Base-by-base conservation (phyloP, 2,113 vertebrate species). In the Poeciliopsis prolifica region DNA sequence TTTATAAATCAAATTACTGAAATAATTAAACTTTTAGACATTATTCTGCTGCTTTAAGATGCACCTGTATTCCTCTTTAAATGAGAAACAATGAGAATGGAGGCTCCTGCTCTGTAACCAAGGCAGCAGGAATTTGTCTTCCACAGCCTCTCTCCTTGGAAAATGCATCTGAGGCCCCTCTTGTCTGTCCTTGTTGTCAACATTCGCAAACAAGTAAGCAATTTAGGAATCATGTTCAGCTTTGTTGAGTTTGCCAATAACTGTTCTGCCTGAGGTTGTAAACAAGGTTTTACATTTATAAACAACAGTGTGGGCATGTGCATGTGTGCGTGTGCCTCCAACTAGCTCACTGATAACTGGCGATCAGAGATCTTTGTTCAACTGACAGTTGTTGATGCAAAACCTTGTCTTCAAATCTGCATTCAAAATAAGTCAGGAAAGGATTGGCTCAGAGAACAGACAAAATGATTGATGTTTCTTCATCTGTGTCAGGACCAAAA, bases 171-270 rank as follows among this genome's bases (percentile, higher is more conserved):
- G 5, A 74, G 70, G 58, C 31, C 31, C 42, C 35, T 65, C 7
- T 1, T 48, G 28, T 14, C 51, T 66, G 61, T 54, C 5, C 29
- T 44, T 70, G 68, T 35, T 61, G 79, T 77, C 74, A 68, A 67
- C 54, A 73, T 65, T 44, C 42, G 40, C 33, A 64, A 48, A 67
- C 54, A 72, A 79, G 24, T 70, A 42, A 82, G 44, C 26, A 75
- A 68, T 70, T 64, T 71, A 81, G 66, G 68, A 78, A 72, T 69
- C 61, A 30, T 42, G 31, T 69, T 65, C 72, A 31, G 71, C 66
- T 83, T 72, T 69, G 61, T 81, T 65, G 19, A 81, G 70, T 54
- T 73, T 86, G 84, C 70, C 77, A 77, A 72, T 85, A 81, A 80
- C 80, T 74, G 72, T 83, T 82, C 80, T 67, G 67, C 80, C 77